Conservation (phyloP, 2,888 invertebrate genomes). For the Exephanes ischioxanthus region DNA sequence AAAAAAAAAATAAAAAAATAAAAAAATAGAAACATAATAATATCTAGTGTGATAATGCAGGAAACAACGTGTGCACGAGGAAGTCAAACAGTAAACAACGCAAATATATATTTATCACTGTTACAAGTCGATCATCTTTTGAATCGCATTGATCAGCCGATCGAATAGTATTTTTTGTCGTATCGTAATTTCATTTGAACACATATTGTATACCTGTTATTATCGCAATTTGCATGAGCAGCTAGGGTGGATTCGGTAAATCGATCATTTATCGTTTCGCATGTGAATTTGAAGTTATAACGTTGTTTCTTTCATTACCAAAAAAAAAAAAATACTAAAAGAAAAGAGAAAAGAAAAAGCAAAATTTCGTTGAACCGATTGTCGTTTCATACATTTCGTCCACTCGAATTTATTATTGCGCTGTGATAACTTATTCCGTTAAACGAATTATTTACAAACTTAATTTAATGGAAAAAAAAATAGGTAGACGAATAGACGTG, state of each 20-base stretch:
- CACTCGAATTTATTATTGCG: not conserved
- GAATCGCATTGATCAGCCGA: constrained; percentile 49
- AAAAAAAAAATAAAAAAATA: constrained; percentile 25
- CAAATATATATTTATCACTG: constrained; percentile 39
- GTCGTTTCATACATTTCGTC: constrained; percentile 7
- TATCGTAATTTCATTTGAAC: constrained; percentile 36
- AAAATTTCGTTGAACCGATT: not conserved
- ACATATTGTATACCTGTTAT: constrained; percentile 37
- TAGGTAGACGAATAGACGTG: constrained; percentile 51
- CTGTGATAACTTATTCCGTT: not conserved
- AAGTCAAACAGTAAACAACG: constrained; percentile 59
- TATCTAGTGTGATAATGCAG: constrained; percentile 62
- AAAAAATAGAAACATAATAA: not conserved
- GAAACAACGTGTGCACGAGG: constrained; percentile 69
- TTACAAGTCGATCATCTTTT: constrained; percentile 50
- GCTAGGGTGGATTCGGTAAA: constrained; percentile 59
- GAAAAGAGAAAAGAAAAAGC: not conserved
- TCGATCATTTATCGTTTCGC: constrained; percentile 61
- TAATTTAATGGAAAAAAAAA: constrained; percentile 33
- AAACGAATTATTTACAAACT: constrained; percentile 28
- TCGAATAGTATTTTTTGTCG: constrained; percentile 52
- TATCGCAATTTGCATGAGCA: constrained; percentile 63
- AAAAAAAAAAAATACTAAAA: not conserved
- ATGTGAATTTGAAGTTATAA: constrained; percentile 62
- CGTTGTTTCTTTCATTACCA: constrained; percentile 68